phyloP scores from a whole-genome alignment of 2,113 vertebrate genomes.

The Xenopus tropicalis region DNA sequence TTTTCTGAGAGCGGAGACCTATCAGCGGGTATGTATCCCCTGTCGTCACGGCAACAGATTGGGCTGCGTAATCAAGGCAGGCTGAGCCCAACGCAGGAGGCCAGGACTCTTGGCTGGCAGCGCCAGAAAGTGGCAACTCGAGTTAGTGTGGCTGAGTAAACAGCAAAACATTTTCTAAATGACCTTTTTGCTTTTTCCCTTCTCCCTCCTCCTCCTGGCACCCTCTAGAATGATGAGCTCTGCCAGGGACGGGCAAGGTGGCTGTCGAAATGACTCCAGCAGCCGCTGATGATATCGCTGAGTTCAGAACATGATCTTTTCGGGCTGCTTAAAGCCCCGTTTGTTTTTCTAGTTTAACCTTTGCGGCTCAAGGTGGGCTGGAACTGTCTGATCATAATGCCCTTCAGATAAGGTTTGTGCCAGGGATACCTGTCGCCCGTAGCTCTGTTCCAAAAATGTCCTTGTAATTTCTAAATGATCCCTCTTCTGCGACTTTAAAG shows the following conservation, averaged over 20 bases:
- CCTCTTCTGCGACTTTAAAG: too few relatives aligned
- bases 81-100: constrained; percentile 80
- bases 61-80: constrained; percentile 86
- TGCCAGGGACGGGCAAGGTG: constrained; percentile 21
- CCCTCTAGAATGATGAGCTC: constrained; percentile 15
- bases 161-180: constrained; percentile 70
- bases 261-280: constrained; percentile 15
- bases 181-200: constrained; percentile 54
- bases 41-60: constrained; percentile 95
- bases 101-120: constrained; percentile 82
- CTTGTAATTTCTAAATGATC: too few relatives aligned
- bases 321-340: neutral
- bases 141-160: constrained; percentile 74
- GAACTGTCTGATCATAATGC: too few relatives aligned
- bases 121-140: constrained; percentile 89
- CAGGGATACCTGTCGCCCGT: too few relatives aligned
- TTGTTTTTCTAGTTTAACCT: neutral
- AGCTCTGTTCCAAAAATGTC: too few relatives aligned
- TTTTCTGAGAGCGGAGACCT: constrained; percentile 88
- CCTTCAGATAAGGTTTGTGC: too few relatives aligned
- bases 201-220: neutral
- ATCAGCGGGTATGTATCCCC: constrained; percentile 91
- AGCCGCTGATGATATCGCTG: constrained; percentile 4
- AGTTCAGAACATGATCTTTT: neutral
- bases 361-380: too few relatives aligned